phyloP scores from a whole-genome alignment of 2,888 invertebrate species.

The Philhelius pedissequus region DNA sequence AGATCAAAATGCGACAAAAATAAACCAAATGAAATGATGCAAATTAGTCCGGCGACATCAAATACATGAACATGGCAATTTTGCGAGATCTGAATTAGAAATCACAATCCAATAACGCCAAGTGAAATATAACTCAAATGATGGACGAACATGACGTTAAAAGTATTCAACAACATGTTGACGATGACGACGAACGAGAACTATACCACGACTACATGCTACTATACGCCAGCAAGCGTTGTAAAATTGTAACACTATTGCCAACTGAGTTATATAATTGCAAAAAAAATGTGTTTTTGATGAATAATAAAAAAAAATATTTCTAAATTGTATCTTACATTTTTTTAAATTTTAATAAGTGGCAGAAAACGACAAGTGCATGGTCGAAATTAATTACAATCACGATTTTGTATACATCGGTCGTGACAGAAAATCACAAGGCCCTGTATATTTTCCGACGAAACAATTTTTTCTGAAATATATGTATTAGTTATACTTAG shows the following conservation, averaged over 20 bases:
- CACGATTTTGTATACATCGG: no score
- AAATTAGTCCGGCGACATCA: slow-evolving; percentile 53
- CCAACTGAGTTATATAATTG: not conserved
- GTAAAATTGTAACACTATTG: not conserved
- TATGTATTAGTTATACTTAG: no score
- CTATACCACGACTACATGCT: not conserved
- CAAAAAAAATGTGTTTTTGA: no score
- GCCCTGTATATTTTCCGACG: no score
- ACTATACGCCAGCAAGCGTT: not conserved
- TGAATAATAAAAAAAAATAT: no score
- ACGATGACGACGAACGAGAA: not conserved
- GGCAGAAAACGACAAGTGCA: no score
- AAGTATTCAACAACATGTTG: slow-evolving; percentile 9
- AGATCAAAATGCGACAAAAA: slow-evolving; percentile 13
- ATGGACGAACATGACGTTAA: slow-evolving; percentile 39
- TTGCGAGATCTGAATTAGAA: slow-evolving; percentile 52
- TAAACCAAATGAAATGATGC: slow-evolving; percentile 38
- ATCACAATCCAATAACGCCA: slow-evolving; percentile 46
- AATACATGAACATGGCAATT: slow-evolving; percentile 14
- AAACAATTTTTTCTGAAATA: no score
- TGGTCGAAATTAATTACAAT: no score
- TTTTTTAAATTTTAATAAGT: no score
- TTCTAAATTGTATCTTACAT: no score
- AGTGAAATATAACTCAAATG: slow-evolving; percentile 57
- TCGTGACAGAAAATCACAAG: no score